Conservation (phyloP, 1,140 invertebrate genomes). For the Dinothrombium tinctorium region DNA sequence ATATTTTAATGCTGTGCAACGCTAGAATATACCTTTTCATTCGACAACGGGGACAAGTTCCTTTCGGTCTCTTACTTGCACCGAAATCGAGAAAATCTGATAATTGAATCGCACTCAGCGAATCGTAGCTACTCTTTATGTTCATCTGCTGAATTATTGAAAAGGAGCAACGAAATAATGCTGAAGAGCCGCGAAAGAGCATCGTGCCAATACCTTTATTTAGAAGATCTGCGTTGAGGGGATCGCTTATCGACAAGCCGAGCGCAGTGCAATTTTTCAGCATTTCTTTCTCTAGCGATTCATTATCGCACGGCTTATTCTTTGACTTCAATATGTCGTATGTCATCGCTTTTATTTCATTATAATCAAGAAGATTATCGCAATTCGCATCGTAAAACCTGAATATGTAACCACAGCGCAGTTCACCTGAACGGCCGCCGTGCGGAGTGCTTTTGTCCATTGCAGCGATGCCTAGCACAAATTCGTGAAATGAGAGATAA, state of each 20-base stretch:
- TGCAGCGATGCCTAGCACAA: constrained; percentile 27
- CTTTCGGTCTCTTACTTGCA: neutral
- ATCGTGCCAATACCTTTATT: constrained; percentile 4
- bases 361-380: constrained; percentile 1
- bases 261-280: constrained; percentile 2
- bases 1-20: constrained; percentile 6
- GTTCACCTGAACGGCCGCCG: constrained; percentile 22
- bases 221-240: neutral
- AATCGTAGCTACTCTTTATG: neutral
- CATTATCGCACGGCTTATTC: constrained; percentile 5
- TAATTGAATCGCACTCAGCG: neutral
- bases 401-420: constrained; percentile 10
- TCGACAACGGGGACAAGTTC: constrained; percentile 9
- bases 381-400: constrained; percentile 12
- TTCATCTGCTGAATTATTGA: neutral
- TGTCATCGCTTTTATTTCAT: neutral
- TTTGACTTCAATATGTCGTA: constrained; percentile 2
- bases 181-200: constrained; percentile 6
- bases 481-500: constrained; percentile 23
- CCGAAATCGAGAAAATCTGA: neutral
- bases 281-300: constrained; percentile 1
- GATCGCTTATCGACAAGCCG: neutral
- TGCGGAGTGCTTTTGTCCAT: constrained; percentile 29
- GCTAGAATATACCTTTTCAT: constrained; percentile 10
- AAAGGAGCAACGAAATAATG: constrained; percentile 1